Evolutionary conservation across 2,113 vertebrate genomes (phyloP).

Genomic region (Propithecus coquereli): DNA sequence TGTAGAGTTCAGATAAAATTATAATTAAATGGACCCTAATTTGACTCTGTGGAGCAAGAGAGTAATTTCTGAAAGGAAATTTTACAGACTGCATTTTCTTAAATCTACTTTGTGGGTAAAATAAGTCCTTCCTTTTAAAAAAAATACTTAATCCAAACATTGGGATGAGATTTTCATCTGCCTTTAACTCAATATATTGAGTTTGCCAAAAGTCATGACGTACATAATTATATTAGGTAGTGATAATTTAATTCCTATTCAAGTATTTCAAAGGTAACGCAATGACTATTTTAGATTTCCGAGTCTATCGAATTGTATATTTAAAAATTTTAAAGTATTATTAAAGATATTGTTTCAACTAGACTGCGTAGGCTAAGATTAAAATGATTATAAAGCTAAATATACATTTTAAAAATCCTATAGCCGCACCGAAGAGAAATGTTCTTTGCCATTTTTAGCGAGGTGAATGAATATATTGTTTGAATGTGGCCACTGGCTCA

Average conservation of each 20-base stretch:
- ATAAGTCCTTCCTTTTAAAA: background rate
- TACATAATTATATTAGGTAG: background rate
- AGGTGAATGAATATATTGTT: background rate
- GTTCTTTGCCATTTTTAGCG: background rate
- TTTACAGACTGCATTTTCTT: slow-evolving; percentile 31
- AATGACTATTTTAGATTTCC: background rate
- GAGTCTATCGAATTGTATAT: background rate
- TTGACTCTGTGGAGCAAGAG: slow-evolving; percentile 28
- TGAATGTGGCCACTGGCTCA: background rate
- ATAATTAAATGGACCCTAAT: slow-evolving; percentile 70
- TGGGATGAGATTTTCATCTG: background rate
- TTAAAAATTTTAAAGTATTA: background rate
- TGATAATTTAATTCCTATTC: background rate
- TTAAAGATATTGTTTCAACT: background rate
- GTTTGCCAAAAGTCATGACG: background rate
- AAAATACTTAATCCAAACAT: background rate
- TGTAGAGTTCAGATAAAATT: slow-evolving; percentile 77
- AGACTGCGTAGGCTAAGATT: background rate
- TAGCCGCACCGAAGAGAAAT: background rate
- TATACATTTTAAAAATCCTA: background rate
- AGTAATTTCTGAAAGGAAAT: slow-evolving; percentile 57
- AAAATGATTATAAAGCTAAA: background rate
- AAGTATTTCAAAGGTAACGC: background rate
- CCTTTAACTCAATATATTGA: background rate
- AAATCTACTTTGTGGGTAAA: background rate